A percentile compares a stretch with the other conserved stretches of the same genome.
phyloP scores from a whole-genome alignment of 2,113 vertebrate species.

The Sorex fumeus region DNA sequence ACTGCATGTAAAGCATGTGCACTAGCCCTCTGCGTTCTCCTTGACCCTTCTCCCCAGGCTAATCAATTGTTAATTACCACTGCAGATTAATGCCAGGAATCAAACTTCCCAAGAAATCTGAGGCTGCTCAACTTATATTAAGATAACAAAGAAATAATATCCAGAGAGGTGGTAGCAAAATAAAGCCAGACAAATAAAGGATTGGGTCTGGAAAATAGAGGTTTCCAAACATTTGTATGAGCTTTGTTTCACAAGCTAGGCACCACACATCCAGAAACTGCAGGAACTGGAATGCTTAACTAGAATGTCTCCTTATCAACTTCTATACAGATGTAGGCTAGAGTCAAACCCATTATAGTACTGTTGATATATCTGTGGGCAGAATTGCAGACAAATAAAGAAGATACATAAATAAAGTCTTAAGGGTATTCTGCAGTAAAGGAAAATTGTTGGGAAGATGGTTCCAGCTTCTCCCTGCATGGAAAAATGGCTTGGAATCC shows the following conservation, averaged over 20 bases:
- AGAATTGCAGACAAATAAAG: constrained; percentile 27
- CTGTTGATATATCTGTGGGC: neutral
- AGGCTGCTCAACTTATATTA: constrained; percentile 23
- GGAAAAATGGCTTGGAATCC: constrained; percentile 20
- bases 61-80: neutral
- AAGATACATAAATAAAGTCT: constrained; percentile 1
- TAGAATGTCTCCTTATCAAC: neutral
- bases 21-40: no score
- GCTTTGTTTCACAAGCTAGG: neutral
- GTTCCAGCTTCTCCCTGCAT: neutral
- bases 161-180: neutral
- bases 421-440: neutral
- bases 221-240: neutral
- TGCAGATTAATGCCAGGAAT: neutral
- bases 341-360: neutral
- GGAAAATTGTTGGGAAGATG: neutral
- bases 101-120: constrained; percentile 44
- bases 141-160: neutral
- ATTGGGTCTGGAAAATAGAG: neutral
- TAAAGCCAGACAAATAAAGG: neutral
- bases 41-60: no score
- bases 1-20: no score
- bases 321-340: neutral
- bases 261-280: neutral
- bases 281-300: neutral